Conservation (phyloP, 2,113 vertebrate genomes). For the Trogon surrucura region DNA sequence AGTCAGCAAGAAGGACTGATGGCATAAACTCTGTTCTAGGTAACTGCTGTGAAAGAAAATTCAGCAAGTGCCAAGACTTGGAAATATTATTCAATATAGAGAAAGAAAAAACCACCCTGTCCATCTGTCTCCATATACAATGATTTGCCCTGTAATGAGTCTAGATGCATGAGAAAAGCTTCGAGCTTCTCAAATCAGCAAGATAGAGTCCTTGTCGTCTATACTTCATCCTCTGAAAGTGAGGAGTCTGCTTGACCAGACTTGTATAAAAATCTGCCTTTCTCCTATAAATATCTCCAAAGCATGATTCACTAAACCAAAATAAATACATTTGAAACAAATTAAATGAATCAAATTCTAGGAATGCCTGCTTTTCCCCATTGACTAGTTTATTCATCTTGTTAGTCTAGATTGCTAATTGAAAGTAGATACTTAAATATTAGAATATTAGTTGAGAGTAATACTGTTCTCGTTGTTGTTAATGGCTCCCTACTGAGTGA, state of each 20-base stretch:
- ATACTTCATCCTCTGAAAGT: background rate
- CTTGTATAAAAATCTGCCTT: background rate
- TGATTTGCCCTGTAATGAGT: background rate
- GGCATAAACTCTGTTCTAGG: background rate
- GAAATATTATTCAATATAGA: background rate
- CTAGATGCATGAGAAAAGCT: background rate
- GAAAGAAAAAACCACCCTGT: background rate
- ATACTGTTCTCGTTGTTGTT: background rate
- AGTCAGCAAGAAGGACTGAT: background rate
- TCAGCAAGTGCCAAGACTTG: background rate
- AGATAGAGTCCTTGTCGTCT: background rate
- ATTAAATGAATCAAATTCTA: background rate
- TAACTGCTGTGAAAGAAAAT: background rate
- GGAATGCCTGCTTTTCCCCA: background rate
- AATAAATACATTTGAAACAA: background rate
- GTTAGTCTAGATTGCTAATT: background rate
- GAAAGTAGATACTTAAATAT: background rate
- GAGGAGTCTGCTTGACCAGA: background rate
- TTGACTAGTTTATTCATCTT: background rate
- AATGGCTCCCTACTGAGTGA: background rate
- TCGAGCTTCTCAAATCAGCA: background rate
- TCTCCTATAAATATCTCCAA: background rate
- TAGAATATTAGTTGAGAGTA: background rate
- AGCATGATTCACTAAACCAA: background rate
- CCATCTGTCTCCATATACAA: background rate